phyloP scores from a whole-genome alignment of 2,113 vertebrate species.

The Podocnemis expansa region DNA sequence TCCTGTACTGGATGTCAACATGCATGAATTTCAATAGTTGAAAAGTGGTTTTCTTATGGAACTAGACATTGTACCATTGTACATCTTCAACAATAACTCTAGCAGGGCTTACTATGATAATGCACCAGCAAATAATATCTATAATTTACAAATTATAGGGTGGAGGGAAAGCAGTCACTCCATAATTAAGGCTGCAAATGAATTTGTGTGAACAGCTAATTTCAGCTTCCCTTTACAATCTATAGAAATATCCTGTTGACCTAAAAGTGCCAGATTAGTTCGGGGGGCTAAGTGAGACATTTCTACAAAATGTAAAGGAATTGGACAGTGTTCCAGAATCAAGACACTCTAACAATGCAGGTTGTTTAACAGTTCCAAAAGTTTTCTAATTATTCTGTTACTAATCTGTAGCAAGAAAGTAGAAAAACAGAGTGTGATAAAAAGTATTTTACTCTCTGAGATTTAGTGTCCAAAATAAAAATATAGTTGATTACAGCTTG shows the following conservation, averaged over 20 bases:
- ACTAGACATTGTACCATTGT: not conserved
- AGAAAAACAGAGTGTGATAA: not conserved
- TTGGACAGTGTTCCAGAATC: not conserved
- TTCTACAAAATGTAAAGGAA: not conserved
- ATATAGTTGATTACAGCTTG: not conserved
- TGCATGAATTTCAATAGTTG: not conserved
- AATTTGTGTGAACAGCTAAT: not conserved
- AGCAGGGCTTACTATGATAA: not conserved
- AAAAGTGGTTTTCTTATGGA: not conserved
- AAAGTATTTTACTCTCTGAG: not conserved
- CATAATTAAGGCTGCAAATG: not conserved
- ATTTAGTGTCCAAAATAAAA: not conserved
- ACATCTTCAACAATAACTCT: not conserved
- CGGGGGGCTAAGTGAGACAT: not conserved
- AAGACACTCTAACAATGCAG: not conserved
- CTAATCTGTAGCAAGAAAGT: not conserved
- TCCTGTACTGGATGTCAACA: not conserved
- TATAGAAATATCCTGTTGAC: not conserved
- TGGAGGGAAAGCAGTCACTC: not conserved
- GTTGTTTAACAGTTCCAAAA: not conserved
- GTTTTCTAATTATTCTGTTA: not conserved
- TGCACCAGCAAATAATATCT: not conserved
- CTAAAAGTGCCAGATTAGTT: not conserved
- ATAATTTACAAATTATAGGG: not conserved
- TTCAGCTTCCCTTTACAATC: not conserved